Evolutionary conservation across 2,888 invertebrate genomes (phyloP).

Genomic region (Eurois occulta): DNA sequence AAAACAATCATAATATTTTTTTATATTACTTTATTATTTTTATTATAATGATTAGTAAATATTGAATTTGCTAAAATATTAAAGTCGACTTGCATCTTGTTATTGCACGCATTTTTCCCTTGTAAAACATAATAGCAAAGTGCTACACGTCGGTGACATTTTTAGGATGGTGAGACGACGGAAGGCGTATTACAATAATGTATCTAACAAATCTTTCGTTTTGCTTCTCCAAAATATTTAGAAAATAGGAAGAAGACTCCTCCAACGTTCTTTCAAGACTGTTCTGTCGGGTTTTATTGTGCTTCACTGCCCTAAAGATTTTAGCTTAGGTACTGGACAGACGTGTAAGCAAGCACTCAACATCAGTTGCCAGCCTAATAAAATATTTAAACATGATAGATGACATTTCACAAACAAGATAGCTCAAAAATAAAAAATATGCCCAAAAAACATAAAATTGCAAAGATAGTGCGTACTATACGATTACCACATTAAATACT

Average conservation of each 20-base stretch:
- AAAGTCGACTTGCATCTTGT: neutral
- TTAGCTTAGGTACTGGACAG: conserved; percentile 41
- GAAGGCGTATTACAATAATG: conserved; percentile 2
- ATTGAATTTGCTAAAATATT: neutral
- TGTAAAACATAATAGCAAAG: conserved; percentile 27
- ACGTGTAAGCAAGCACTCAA: conserved; percentile 82
- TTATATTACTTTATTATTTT: neutral
- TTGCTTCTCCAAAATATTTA: neutral
- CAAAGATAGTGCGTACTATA: neutral
- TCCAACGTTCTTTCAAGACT: neutral
- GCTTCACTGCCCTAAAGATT: neutral
- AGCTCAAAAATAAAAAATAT: neutral
- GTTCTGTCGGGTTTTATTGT: neutral
- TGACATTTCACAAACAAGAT: conserved; percentile 21
- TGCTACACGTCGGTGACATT: conserved; percentile 3
- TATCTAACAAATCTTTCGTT: neutral
- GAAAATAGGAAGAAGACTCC: neutral
- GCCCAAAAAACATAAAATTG: neutral
- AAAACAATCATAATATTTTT: neutral
- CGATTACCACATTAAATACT: neutral
- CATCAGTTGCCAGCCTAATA: conserved; percentile 69
- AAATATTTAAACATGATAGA: conserved; percentile 18
- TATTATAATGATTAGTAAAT: neutral
- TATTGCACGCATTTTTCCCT: neutral
- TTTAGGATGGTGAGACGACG: neutral